Evolutionary conservation across 2,797 vertebrate species (phyloP).

Genomic region (Enteromius viviparus): DNA sequence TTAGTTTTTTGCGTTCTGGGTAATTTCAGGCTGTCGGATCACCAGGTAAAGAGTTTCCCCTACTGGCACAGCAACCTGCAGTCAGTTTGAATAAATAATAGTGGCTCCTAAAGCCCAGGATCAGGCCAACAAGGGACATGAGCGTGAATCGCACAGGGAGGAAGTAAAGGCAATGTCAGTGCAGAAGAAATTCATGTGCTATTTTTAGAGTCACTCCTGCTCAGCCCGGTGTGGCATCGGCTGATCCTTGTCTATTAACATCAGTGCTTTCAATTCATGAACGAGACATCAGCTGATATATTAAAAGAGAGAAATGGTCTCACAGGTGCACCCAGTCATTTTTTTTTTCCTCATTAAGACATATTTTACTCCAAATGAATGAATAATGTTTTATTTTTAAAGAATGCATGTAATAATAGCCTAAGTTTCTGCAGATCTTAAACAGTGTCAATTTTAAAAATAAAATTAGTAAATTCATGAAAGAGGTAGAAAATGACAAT

Average conservation of each 20-base stretch:
- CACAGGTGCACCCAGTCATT: not conserved
- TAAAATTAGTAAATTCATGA: no score
- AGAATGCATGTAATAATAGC: not conserved
- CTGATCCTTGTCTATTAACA: constrained; percentile 13
- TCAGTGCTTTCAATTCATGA: constrained; percentile 3
- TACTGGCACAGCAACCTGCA: constrained; percentile 33
- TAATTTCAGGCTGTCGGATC: constrained; percentile 72
- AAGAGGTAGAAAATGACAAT: no score
- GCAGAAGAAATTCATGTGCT: constrained; percentile 26
- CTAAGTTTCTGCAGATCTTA: no score
- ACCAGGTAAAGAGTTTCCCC: constrained; percentile 58
- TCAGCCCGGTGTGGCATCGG: constrained; percentile 22
- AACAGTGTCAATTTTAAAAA: no score
- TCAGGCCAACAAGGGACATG: not conserved
- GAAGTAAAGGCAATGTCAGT: not conserved
- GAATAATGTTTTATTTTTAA: not conserved
- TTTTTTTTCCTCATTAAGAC: not conserved
- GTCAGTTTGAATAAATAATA: constrained; percentile 61
- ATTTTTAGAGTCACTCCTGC: constrained; percentile 50
- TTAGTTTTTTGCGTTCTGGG: constrained; percentile 64
- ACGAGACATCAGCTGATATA: not conserved
- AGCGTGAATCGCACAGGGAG: not conserved
- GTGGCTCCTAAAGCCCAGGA: constrained; percentile 17
- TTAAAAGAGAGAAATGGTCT: not conserved
- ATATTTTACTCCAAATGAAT: not conserved